Evolutionary conservation across 2,888 invertebrate species (phyloP).

Genomic region (Pristionchus arcanus): DNA sequence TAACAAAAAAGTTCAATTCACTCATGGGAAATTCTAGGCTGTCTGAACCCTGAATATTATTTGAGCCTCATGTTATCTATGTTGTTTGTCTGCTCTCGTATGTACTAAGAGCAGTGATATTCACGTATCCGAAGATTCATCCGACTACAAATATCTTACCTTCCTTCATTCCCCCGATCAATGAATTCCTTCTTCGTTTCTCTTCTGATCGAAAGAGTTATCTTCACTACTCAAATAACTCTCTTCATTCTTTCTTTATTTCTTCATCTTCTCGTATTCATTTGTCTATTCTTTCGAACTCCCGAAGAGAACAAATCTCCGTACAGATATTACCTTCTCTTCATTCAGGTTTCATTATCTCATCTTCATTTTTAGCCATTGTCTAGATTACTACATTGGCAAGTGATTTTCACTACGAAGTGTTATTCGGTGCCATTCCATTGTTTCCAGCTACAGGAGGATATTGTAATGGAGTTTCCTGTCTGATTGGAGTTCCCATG

Average conservation of each 20-base stretch:
- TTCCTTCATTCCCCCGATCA: not conserved
- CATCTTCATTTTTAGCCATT: not conserved
- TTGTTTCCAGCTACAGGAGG: not conserved
- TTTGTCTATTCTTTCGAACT: not conserved
- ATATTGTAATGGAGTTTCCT: not conserved
- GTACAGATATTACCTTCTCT: not conserved
- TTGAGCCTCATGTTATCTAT: not conserved
- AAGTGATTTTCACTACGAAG: not conserved
- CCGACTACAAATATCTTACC: not conserved
- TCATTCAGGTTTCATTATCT: not conserved
- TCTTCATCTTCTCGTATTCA: not conserved
- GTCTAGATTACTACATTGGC: not conserved
- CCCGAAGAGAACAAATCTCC: not conserved
- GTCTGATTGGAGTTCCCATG: not conserved
- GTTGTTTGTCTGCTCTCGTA: not conserved
- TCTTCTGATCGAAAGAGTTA: not conserved
- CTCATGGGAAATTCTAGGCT: not conserved
- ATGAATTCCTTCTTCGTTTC: slow-evolving; percentile 1
- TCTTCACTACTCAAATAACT: not conserved
- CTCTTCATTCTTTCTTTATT: not conserved
- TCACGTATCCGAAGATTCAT: not conserved
- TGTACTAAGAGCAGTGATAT: not conserved
- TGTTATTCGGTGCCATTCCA: not conserved
- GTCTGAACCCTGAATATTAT: not conserved
- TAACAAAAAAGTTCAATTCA: not conserved